Evolutionary conservation across 2,113 vertebrate genomes (phyloP).

Genomic region (Thomomys bottae): DNA sequence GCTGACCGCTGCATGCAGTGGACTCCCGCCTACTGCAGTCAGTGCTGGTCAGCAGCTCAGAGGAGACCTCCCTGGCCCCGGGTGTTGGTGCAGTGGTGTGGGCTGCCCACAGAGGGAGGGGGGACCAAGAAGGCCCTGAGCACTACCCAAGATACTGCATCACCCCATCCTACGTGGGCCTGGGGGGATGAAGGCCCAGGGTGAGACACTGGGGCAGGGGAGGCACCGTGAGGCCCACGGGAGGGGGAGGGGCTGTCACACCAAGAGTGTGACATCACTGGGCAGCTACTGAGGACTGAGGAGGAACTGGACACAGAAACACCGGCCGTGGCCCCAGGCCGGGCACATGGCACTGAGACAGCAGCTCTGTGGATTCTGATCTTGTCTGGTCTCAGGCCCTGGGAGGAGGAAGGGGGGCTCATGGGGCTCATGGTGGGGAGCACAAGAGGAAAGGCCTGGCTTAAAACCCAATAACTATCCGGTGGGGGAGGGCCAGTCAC

Average conservation of each 20-base stretch:
- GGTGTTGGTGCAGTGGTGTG: too few relatives aligned
- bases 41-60: background rate
- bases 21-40: too few relatives aligned
- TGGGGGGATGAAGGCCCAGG: background rate
- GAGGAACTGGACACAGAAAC: fast-evolving
- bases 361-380: background rate
- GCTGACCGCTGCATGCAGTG: fast-evolving
- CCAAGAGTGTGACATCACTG: fast-evolving
- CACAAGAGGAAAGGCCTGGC: too few relatives aligned
- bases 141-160: background rate
- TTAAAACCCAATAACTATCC: fast-evolving
- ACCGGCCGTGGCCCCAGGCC: background rate
- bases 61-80: background rate
- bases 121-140: background rate
- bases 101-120: too few relatives aligned
- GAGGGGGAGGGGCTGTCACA: fast-evolving
- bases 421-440: background rate
- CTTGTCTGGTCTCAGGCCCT: fast-evolving
- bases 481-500: background rate
- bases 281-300: fast-evolving
- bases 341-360: background rate
- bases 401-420: fast-evolving
- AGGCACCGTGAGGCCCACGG: fast-evolving
- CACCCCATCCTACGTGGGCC: fast-evolving
- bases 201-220: background rate